Base-by-base conservation (phyloP, 2,113 vertebrate genomes). In the Heptranchias perlo region DNA sequence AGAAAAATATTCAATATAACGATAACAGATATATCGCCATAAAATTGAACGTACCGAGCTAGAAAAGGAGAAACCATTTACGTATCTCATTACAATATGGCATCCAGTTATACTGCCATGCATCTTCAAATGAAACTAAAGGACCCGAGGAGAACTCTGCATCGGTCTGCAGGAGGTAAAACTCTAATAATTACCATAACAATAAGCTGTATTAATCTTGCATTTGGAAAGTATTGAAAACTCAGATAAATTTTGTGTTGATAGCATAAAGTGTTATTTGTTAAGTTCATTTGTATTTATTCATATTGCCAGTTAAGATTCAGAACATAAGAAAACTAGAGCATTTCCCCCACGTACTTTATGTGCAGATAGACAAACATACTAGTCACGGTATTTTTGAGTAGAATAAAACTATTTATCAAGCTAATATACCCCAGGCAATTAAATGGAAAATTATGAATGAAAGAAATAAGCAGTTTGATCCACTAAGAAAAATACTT, bases 61-160 rank as follows among this genome's bases (percentile, higher is more conserved):
- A 52, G 94, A 69, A 73, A 95, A 69, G 94, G 47, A 69, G 47
- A 95, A 95, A 52, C 4, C 18, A 64, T 93, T 92, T 16, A 64
- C 39, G 69, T 95, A 52, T 69, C 65, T 28, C 65, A 39, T 28
- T 44, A 65, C 35, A 73, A 23, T 11, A 94, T 94, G 93, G 93
- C 62, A 67, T 94, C 93, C 62, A 94, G 94, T 95, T 95, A 95
- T 31, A 95, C 94, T 69, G 64, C 94, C 64, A 95, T 69, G 94
- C 73, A 95, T 95, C 94, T 95, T 31, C 94, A 95, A 95, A 95
- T 95, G 94, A 95, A 95, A 73, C 94, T 95, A 44, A 73, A 69
- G 65, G 94, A 95, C 13, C 94, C 94, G 4, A 95, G 94, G 44
- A 95, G 94, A 35, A 67, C 44, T 73, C 31, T 52, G 5, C 94